A percentile compares a stretch with the other conserved stretches of the same genome.
Evolutionary conservation across 2,113 vertebrate genomes (phyloP).

Genomic region (Ptyas mucosa): DNA sequence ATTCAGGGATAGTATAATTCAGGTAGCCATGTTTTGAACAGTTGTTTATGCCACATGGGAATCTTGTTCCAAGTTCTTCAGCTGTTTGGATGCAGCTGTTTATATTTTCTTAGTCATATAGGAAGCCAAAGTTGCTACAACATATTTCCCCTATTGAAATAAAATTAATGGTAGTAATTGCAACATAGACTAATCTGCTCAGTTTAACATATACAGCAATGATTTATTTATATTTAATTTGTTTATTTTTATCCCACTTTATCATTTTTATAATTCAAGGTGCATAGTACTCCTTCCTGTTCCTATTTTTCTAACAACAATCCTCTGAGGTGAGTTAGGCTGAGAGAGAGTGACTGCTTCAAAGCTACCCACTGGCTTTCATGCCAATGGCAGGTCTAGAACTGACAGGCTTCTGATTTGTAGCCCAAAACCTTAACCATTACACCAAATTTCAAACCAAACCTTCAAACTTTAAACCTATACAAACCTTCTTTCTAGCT

Average conservation of each 20-base stretch:
- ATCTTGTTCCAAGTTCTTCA: slow-evolving; percentile 38
- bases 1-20: slow-evolving; percentile 45
- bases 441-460: no score
- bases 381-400: not conserved
- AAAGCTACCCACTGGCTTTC: not conserved
- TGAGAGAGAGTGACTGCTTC: not conserved
- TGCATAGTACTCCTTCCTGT: not conserved
- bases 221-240: slow-evolving; percentile 20
- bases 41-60: slow-evolving; percentile 57
- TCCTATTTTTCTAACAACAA: not conserved
- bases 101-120: slow-evolving; percentile 66
- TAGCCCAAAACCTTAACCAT: no score
- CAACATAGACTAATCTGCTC: slow-evolving; percentile 50
- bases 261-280: not conserved
- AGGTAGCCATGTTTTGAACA: slow-evolving; percentile 61
- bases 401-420: no score
- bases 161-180: slow-evolving; percentile 47
- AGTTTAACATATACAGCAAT: slow-evolving; percentile 50
- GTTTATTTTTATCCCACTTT: not conserved
- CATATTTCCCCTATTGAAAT: slow-evolving; percentile 23
- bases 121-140: slow-evolving; percentile 48
- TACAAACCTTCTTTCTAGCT: slow-evolving; percentile 44
- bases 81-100: slow-evolving; percentile 59
- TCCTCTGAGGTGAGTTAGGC: not conserved
- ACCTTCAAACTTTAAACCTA: not conserved